These are phyloP conservation scores for Momotus momota DNA, from an alignment of 2,797 vertebrate genomes.

Conservation along the genomic window DNA sequence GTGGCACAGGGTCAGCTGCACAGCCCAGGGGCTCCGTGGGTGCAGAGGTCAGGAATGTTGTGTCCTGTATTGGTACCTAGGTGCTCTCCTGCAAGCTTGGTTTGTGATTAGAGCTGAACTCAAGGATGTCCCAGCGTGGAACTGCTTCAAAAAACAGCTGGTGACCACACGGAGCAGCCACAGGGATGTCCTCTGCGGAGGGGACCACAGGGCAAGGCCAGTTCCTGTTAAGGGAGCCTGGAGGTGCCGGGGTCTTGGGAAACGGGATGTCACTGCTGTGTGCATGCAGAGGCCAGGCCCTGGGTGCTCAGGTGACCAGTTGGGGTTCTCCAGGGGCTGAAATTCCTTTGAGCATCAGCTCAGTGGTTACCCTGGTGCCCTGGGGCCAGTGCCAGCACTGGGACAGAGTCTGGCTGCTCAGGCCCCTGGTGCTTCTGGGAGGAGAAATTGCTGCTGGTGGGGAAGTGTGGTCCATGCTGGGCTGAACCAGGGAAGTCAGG, in stretches of 20 bases:
- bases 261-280: accelerated
- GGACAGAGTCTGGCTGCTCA: not conserved
- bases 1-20: not conserved
- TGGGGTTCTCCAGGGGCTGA: not conserved
- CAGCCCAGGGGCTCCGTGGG: not conserved
- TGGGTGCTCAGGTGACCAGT: accelerated
- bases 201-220: accelerated
- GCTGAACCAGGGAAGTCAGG: not conserved
- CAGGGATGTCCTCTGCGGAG: accelerated
- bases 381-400: not conserved
- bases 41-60: not conserved
- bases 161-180: not conserved
- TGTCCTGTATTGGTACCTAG: accelerated
- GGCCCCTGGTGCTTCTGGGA: not conserved
- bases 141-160: not conserved
- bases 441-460: not conserved
- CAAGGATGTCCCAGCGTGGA: not conserved
- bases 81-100: not conserved
- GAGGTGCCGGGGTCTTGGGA: accelerated
- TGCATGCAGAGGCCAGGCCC: not conserved
- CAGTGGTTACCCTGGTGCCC: not conserved
- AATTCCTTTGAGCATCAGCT: not conserved
- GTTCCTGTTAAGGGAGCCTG: not conserved
- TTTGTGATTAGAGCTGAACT: not conserved
- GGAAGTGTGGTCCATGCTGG: accelerated